Conservation (phyloP, 2,797 vertebrate genomes). For the Sebastiscus tertius region DNA sequence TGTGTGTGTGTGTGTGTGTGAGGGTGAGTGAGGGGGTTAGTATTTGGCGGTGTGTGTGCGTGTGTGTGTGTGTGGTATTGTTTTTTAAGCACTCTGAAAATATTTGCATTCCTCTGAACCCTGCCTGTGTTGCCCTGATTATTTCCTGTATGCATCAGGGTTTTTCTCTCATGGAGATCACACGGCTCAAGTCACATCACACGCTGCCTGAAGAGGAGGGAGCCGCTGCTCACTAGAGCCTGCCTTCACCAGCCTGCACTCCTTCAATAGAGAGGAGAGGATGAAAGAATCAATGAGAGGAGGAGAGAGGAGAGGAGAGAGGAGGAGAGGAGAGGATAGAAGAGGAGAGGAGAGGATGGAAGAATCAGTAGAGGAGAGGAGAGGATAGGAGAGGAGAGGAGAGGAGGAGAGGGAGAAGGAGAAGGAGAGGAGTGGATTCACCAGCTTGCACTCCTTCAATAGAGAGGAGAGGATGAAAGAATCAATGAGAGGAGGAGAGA, state of each 20-base stretch:
- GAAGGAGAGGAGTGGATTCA: too few relatives aligned
- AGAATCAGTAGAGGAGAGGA: too few relatives aligned
- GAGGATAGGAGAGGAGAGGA: background rate
- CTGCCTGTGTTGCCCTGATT: conserved; percentile 82
- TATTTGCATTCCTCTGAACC: conserved; percentile 86
- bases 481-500: background rate
- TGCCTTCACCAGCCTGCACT: conserved; percentile 41
- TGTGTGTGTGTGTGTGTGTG: conserved; percentile 18
- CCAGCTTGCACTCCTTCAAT: too few relatives aligned
- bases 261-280: conserved; percentile 26
- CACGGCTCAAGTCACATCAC: conserved; percentile 77
- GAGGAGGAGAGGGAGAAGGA: too few relatives aligned
- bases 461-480: background rate
- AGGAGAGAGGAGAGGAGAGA: background rate
- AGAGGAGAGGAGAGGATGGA: too few relatives aligned
- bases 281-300: background rate
- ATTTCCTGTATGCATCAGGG: conserved; percentile 82
- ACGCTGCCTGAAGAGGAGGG: conserved; percentile 70
- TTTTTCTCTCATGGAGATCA: conserved; percentile 79
- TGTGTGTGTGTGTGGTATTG: conserved; percentile 67
- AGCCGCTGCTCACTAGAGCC: conserved; percentile 48
- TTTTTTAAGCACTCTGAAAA: conserved; percentile 80
- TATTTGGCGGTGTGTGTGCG: conserved; percentile 50
- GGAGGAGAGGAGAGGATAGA: too few relatives aligned
- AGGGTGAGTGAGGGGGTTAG: background rate